Conservation (phyloP, 1,140 invertebrate species). For the Trinorchestia longiramus region DNA sequence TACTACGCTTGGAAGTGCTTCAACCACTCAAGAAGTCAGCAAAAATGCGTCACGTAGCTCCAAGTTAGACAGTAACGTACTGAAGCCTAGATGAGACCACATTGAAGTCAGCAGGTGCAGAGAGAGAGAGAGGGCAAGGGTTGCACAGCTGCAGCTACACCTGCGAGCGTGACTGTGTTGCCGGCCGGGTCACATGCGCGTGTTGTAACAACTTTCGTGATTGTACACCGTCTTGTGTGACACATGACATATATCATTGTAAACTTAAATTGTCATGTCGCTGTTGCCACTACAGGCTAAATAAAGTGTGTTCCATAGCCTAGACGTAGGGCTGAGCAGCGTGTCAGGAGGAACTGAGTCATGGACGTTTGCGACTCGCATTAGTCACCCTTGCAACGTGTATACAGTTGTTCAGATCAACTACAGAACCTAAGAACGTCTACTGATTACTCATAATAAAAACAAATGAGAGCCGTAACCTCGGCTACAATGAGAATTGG, state of each 20-base stretch:
- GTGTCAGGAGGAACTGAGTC: neutral
- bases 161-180: neutral
- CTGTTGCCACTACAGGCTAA: neutral
- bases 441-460: neutral
- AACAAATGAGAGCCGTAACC: neutral
- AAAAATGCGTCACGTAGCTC: neutral
- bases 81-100: neutral
- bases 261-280: neutral
- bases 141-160: slow-evolving; percentile 31
- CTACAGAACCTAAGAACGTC: no score
- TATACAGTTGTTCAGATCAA: neutral
- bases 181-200: neutral
- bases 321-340: neutral
- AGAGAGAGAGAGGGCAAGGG: neutral
- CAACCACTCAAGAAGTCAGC: neutral
- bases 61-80: neutral
- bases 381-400: neutral
- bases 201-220: neutral
- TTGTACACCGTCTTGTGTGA: neutral
- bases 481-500: neutral
- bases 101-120: neutral
- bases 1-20: neutral
- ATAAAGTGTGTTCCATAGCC: neutral
- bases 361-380: neutral
- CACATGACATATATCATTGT: neutral